Conservation (phyloP, 2,797 vertebrate genomes). For the Manis crassicaudata region DNA sequence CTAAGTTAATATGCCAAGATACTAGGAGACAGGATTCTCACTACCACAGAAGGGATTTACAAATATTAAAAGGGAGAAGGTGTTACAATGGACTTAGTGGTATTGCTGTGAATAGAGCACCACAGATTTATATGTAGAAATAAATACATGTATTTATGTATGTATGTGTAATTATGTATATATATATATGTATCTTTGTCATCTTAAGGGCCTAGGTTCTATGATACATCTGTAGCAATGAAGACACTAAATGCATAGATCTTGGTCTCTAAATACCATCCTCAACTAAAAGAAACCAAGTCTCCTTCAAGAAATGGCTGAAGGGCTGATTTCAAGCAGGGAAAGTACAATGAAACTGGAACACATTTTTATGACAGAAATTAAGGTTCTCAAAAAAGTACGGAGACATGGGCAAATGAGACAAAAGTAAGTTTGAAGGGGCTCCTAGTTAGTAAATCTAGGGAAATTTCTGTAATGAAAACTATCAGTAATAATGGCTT, state of each 20-base stretch:
- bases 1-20: not conserved
- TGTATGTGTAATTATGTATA: not conserved
- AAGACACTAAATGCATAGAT: not conserved
- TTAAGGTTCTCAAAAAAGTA: not conserved
- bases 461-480: not conserved
- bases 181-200: not conserved
- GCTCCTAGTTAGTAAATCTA: not conserved
- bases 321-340: not conserved
- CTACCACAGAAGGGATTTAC: not conserved
- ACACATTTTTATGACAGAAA: not conserved
- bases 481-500: not conserved
- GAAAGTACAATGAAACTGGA: not conserved
- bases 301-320: not conserved
- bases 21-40: not conserved
- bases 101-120: not conserved
- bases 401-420: not conserved
- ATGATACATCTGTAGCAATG: not conserved
- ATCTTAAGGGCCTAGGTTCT: not conserved
- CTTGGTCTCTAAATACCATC: not conserved
- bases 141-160: not conserved
- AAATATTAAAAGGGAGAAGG: not conserved
- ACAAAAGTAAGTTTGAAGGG: not conserved
- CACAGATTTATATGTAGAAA: not conserved
- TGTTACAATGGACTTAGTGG: not conserved
- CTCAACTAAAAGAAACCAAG: not conserved